A percentile compares a stretch with the other conserved stretches of the same genome.
phyloP scores from a whole-genome alignment of 2,113 vertebrate species.

The Brachyhypopomus gauderio region DNA sequence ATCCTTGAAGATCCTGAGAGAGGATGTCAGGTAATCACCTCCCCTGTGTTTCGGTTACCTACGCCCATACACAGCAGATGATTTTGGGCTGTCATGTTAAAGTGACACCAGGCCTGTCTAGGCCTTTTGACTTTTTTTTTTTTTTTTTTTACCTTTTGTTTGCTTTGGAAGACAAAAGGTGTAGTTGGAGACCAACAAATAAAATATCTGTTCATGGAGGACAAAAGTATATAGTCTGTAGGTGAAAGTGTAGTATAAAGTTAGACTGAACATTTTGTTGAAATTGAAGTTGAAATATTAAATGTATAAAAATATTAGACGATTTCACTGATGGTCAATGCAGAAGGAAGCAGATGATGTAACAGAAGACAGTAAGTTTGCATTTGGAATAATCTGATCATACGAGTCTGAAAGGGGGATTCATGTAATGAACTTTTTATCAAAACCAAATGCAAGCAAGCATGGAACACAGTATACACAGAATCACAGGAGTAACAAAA shows the following conservation, averaged over 20 bases:
- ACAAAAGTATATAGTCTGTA: too few relatives aligned
- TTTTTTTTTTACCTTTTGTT: not conserved
- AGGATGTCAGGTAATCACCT: too few relatives aligned
- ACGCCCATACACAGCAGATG: too few relatives aligned
- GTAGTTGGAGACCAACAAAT: not conserved
- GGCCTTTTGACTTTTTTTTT: not conserved
- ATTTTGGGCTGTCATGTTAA: too few relatives aligned
- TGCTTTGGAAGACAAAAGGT: not conserved
- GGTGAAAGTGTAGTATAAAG: too few relatives aligned
- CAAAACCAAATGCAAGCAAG: not conserved
- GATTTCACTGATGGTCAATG: not conserved
- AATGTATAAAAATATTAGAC: too few relatives aligned
- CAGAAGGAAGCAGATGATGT: not conserved
- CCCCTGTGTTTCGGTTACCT: too few relatives aligned
- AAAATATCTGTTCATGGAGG: not conserved
- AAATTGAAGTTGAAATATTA: not conserved
- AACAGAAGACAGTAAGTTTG: not conserved
- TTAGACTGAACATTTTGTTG: not conserved
- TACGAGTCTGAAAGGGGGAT: not conserved
- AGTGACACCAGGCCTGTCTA: not conserved
- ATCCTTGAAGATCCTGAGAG: too few relatives aligned
- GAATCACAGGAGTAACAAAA: not conserved
- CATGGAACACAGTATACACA: not conserved
- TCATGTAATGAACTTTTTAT: not conserved
- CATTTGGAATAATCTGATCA: not conserved